A percentile compares a stretch with the other conserved stretches of the same genome.
phyloP scores from a whole-genome alignment of 2,113 vertebrate species.

The Centropristis striata region DNA sequence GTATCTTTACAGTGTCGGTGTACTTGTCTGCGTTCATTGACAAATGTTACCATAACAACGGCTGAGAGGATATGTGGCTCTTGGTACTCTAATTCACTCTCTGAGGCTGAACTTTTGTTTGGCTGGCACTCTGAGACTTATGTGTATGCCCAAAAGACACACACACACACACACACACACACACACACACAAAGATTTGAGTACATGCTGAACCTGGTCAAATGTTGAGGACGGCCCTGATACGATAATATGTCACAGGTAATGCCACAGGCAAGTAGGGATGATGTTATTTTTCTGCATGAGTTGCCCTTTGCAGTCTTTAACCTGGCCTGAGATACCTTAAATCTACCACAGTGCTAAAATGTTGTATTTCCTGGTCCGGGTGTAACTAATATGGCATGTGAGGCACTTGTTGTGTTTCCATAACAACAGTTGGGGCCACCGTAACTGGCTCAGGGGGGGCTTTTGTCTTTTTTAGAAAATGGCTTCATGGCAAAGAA shows the following conservation, averaged over 20 bases:
- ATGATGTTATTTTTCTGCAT: neutral
- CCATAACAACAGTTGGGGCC: slow-evolving; percentile 77
- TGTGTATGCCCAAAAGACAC: slow-evolving; percentile 46
- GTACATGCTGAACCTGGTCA: neutral
- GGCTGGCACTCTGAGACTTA: slow-evolving; percentile 54
- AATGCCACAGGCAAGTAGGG: neutral
- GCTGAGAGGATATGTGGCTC: slow-evolving; percentile 35
- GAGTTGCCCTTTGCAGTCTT: neutral
- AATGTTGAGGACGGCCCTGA: neutral
- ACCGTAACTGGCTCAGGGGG: slow-evolving; percentile 28
- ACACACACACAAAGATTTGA: slow-evolving; percentile 3
- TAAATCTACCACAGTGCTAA: neutral
- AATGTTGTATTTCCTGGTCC: slow-evolving; percentile 29
- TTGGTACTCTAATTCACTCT: slow-evolving; percentile 48
- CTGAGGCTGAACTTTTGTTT: slow-evolving; percentile 71
- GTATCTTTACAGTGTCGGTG: slow-evolving; percentile 36
- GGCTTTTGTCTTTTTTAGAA: slow-evolving; percentile 68
- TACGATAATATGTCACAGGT: neutral
- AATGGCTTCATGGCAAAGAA: slow-evolving; percentile 55
- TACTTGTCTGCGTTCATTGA: slow-evolving; percentile 21
- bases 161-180: slow-evolving; percentile 1
- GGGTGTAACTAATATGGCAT: slow-evolving; percentile 44
- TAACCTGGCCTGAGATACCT: neutral
- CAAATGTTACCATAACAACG: slow-evolving; percentile 56
- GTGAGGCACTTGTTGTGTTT: slow-evolving; percentile 71